Evolutionary conservation across 2,113 vertebrate species (phyloP), one percentile per base, ranked within the genome.

Genomic region (Caranx ignobilis): DNA sequence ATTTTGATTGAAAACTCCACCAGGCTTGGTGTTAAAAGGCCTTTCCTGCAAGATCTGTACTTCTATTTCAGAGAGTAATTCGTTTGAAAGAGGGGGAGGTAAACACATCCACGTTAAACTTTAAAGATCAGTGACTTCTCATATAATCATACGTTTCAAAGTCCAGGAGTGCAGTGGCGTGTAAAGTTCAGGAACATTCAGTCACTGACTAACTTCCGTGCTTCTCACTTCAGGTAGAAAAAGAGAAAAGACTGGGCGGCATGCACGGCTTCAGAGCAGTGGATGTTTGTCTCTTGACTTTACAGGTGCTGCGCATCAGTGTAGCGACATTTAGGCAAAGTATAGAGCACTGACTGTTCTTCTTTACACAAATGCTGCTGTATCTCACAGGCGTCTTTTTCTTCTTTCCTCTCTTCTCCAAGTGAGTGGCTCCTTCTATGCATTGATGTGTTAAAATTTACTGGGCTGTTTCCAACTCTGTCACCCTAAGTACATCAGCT

Each of bases 381-480:
- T 75, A 35, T 78, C 68, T 67, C 2, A 0, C 31, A 18, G 45
- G 45, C 57, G 8, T 35, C 45, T 60, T n/a, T 62, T 57, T 16
- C 35, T 82, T 59, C 21, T 57, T 59, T 16, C 41, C 79, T 69
- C 60, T 55, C 41, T 67, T 68, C 67, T 37, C 34, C 0, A 19
- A 26, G n/a, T 32, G 32, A 83, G 60, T 31, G 32, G 2, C 61
- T 76, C 32, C 32, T 71, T 81, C 68, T 69, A 61, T 73, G 80
- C 87, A 77, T 59, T 71, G 74, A 75, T 64, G 81, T 62, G 69
- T 62, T 72, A 2, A 75, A 54, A 79, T 75, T 75, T 79, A 89
- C 79, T 81, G 81, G 74, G 77, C 63, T 35, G 75, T 69, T 83
- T 90, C 82, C 89, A 83, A 68, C 80, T 79, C 68, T 41, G 71